Conservation (phyloP, 2,888 invertebrate species). For the Ophonus ardosiacus region DNA sequence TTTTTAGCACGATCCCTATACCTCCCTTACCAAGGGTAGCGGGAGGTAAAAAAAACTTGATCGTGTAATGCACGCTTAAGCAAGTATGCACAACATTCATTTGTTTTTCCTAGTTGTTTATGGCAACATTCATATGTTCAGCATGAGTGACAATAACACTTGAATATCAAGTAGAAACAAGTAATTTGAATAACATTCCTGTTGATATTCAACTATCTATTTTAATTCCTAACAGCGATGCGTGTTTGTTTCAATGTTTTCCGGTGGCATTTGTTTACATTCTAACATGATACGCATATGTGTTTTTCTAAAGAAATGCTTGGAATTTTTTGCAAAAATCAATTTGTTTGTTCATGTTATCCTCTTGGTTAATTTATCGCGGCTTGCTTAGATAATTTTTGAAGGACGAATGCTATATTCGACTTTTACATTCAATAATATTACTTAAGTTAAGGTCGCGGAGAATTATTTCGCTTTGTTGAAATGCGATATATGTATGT, state of each 20-base stretch:
- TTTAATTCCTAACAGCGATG: slow-evolving; percentile 17
- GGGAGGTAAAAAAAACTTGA: no score
- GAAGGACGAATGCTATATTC: background rate
- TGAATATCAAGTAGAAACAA: slow-evolving; percentile 37
- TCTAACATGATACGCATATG: background rate
- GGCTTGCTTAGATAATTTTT: slow-evolving; percentile 6
- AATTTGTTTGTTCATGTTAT: background rate
- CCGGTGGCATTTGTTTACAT: slow-evolving; percentile 33
- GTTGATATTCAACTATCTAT: slow-evolving; percentile 35
- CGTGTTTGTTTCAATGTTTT: slow-evolving; percentile 10
- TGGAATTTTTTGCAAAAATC: slow-evolving; percentile 13
- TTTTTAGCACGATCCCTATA: no score
- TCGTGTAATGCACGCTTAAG: no score
- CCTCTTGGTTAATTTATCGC: background rate
- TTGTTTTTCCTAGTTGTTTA: slow-evolving; percentile 25
- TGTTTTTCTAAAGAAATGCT: background rate
- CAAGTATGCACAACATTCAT: slow-evolving; percentile 13
- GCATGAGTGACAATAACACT: slow-evolving; percentile 15
- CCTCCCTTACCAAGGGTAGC: no score
- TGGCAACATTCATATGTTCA: background rate
- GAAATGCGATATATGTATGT: background rate
- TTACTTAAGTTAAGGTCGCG: background rate
- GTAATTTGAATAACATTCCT: slow-evolving; percentile 28
- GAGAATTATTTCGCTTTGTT: background rate
- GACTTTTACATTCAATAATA: slow-evolving; percentile 6